Conservation (phyloP, 2,113 vertebrate species). For the Carassius gibelio region DNA sequence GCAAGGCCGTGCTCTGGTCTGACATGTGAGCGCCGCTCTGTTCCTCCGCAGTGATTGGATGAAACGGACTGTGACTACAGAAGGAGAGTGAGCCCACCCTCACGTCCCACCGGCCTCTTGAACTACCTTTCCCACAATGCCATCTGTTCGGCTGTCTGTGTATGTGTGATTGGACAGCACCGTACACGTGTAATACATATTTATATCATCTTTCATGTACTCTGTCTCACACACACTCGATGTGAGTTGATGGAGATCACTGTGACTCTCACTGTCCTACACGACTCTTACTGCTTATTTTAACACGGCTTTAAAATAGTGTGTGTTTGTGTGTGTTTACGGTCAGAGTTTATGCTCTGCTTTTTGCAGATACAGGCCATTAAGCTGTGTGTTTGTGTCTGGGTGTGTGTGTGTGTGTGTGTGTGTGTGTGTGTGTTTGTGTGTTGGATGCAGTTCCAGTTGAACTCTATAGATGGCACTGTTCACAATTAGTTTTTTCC, state of each 20-base stretch:
- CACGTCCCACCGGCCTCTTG: constrained; percentile 1
- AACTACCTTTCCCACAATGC: constrained; percentile 28
- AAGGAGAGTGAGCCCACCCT: constrained; percentile 1
- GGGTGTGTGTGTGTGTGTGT: not conserved
- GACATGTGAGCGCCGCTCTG: constrained; percentile 79
- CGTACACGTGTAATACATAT: not conserved
- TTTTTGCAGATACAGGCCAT: not conserved
- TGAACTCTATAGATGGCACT: not conserved
- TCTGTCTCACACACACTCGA: not conserved
- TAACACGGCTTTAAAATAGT: constrained; percentile 1
- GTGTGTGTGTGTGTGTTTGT: not conserved
- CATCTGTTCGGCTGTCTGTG: not conserved
- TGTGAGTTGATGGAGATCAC: not conserved
- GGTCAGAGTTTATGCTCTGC: not conserved
- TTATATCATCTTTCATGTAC: constrained; percentile 16
- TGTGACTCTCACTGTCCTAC: not conserved
- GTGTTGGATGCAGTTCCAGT: not conserved
- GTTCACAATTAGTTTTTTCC: not conserved
- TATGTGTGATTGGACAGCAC: not conserved
- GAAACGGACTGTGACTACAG: constrained; percentile 20
- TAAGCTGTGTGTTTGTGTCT: not conserved
- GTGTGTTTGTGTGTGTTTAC: not conserved
- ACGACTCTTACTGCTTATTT: constrained; percentile 6
- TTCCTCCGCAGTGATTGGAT: constrained; percentile 31
- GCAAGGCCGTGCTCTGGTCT: constrained; percentile 91